Evolutionary conservation across 2,113 vertebrate species (phyloP), one percentile per base, ranked within the genome.

Genomic region (Catagonus wagneri): DNA sequence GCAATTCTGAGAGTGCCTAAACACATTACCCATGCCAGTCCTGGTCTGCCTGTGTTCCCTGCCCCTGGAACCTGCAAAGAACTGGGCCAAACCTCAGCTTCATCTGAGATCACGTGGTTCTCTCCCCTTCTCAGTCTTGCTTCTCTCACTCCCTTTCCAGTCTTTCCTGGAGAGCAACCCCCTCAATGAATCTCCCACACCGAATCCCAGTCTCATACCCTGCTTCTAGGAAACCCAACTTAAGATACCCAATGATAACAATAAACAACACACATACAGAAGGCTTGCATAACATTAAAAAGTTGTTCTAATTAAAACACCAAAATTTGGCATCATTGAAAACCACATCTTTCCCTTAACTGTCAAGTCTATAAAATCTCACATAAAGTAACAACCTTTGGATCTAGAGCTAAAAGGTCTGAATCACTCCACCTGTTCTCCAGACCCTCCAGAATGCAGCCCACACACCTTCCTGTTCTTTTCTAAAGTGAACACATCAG

Each of bases 251-350:
- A 78, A 32, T 61, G 17, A 87, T 78, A 83, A 80, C 86, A 92
- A 90, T 1, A 29, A 89, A 94, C 1, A 20, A 56, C 61, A 76
- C 13, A 80, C 10, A 54, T 11, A 90, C 17, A 60, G 10, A 83
- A 92, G 39, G 79, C 16, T 52, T 87, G 34, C 2, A 36, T 86
- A 72, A 54, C 44, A 93, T 78, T 93, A 84, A 84, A 85, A 90
- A 88, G 19, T 44, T 56, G 0, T 72, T 72, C 1, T 68, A 72
- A 71, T 83, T 87, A 95, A 88, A 68, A 89, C 69, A 52, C 13
- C 65, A 75, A 74, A 88, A 68, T 68, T 23, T 69, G 84, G 36
- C 36, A 83, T 79, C 16, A 87, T 65, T 32, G 83, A 74, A 39
- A 87, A 54, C 27, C 34, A 90, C 90, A 84, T 69, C 39, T 80